Evolutionary conservation across 2,113 vertebrate species (phyloP), one percentile per base, ranked within the genome.

Genomic region (Corythaixoides concolor): DNA sequence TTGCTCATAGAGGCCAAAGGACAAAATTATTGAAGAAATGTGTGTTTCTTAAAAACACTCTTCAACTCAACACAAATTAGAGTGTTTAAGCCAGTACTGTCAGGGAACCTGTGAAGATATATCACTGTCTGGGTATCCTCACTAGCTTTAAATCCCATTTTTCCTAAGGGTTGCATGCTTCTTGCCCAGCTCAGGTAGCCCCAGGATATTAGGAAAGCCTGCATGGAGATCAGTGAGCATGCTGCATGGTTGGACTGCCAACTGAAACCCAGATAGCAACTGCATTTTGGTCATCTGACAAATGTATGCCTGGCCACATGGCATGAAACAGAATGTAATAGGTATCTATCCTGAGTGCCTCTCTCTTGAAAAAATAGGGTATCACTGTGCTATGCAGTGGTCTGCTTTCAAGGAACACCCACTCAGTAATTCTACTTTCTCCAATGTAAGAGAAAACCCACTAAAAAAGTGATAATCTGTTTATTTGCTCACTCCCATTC

Each of bases 271-370:
- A 85, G n/a, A 8, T 2, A 78, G n/a, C 11, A 88, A 74, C 11
- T 82, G 43, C 19, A 73, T 45, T 87, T 68, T 62, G 6, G 45
- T 55, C n/a, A 68, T 35, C 30, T 56, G 26, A 68, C 8, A 92
- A 62, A 81, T 2, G 39, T 8, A 49, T 0, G 0, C 11, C 53
- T 56, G 28, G 59, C 35, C 73, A 73, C 20, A 24, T 2, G 6
- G 63, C 49, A 91, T 5, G 39, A 82, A n/a, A 56, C 2, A 8
- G 14, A 80, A 77, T 7, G 6, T 24, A 91, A 22, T 28, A 74
- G 0, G 3, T 32, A 87, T 12, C 15, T 73, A 39, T 35, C 8
- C 35, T 45, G 41, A 47, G 17, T 9, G 8, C 2, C 28, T 6
- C 3, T 2, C 3, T 33, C 12, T 10, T 6, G 1, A n/a, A 68